Base-by-base conservation (phyloP, 2,888 invertebrate species). In the Drosophila aldrichi region DNA sequence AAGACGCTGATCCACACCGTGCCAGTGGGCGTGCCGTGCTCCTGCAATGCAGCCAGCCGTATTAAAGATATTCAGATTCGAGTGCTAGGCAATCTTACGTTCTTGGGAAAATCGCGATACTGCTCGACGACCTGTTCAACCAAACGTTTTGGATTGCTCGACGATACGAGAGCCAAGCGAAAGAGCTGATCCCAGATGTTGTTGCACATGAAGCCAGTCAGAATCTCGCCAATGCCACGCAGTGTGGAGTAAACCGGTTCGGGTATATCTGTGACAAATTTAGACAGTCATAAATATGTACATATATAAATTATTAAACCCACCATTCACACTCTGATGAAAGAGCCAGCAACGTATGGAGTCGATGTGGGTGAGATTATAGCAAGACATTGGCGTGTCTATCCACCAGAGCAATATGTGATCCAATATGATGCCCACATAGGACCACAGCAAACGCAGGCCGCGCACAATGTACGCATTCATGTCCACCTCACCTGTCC, bases 371-470 rank as follows among this genome's bases (percentile, higher is more conserved):
- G 83, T 82, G n/a, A 92, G 72, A n/a, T 89, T 89, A 41, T 91
- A 92, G 64, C 95, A 95, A 16, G 96, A 95, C 48, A 96, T 92
- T 1, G 96, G 96, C 74, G 95, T 95, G 14, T 95, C 94, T 2
- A 96, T 96, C 97, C 97, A 97, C 97, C 97, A 97, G 0, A 97
- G 93, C 25, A 97, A 94, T 22, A 97, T 95, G 87, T 97, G 97
- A 89, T 97, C 97, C 56, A 97, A 93, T 85, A 95, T 96, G 69
- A 95, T 95, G 2, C 97, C 97, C 2, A 97, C 96, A 88, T 96
- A 96, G 0, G 96, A 96, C 97, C 97, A 97, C 34, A 97, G 93
- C 61, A 91, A 62, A n/a, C 91, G 89, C 66, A 91, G 79, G 2
- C 92, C 92, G 1, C 91, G 91, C 64, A 89, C 88, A 29, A 93